Evolutionary conservation across 1,140 invertebrate genomes (phyloP).

Genomic region (Gerris buenoi): DNA sequence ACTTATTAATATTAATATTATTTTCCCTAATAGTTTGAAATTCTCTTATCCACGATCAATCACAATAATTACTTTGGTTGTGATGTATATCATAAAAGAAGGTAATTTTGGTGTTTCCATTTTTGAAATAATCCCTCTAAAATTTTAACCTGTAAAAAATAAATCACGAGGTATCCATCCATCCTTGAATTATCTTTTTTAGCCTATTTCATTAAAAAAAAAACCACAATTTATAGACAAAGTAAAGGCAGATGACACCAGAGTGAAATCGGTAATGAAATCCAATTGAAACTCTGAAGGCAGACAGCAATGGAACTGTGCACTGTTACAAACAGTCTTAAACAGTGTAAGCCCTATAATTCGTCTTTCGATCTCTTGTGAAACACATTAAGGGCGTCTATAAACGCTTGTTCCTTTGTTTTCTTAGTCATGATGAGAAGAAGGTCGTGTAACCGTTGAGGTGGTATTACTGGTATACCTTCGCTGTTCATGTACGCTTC

Average conservation of each 20-base stretch:
- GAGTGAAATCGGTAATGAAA: neutral
- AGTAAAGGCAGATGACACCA: neutral
- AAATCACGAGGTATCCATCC: too few species aligned
- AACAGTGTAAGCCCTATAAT: neutral
- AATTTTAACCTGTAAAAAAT: too few species aligned
- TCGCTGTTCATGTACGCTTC: conserved; percentile 15
- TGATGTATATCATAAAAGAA: too few species aligned
- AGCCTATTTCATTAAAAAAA: neutral
- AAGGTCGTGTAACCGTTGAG: neutral
- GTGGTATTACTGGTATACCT: conserved; percentile 12
- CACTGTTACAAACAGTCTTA: neutral
- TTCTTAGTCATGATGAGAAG: neutral
- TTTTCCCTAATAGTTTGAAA: too few species aligned
- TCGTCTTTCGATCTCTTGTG: neutral
- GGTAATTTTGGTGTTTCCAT: too few species aligned
- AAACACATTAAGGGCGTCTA: neutral
- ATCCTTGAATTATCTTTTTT: too few species aligned
- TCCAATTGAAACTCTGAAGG: neutral
- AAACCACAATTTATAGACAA: neutral
- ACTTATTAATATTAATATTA: too few species aligned
- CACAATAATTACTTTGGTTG: too few species aligned
- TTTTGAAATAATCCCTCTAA: too few species aligned
- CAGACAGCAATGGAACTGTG: neutral
- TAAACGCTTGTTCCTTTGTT: neutral
- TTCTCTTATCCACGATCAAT: too few species aligned